Evolutionary conservation across 2,113 vertebrate genomes (phyloP).

Genomic region (Planiliza haematocheilus): DNA sequence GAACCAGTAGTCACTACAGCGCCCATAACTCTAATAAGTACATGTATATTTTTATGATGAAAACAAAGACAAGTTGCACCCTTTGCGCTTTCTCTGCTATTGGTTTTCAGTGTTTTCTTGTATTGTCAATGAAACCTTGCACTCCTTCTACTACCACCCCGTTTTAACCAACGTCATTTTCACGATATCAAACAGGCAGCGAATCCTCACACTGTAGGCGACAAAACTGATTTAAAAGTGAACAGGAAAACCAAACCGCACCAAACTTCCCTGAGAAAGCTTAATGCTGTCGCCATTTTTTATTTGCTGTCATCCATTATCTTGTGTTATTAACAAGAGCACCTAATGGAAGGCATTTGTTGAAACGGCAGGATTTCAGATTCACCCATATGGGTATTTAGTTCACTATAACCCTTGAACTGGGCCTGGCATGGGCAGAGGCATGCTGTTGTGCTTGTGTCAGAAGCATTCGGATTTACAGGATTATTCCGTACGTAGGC

Average conservation of each 20-base stretch:
- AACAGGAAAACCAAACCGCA: not conserved
- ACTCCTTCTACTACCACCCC: too few species aligned
- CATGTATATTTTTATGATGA: too few species aligned
- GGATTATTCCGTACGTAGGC: slow-evolving; percentile 74
- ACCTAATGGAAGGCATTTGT: slow-evolving; percentile 68
- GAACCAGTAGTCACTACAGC: too few species aligned
- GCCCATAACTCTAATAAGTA: too few species aligned
- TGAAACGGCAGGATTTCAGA: slow-evolving; percentile 68
- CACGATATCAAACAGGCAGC: too few species aligned
- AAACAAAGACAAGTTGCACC: too few species aligned
- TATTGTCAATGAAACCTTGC: too few species aligned
- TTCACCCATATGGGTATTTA: slow-evolving; percentile 81
- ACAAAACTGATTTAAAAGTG: not conserved
- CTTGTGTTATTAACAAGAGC: slow-evolving; percentile 56
- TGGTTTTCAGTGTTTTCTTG: too few species aligned
- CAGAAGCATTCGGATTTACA: slow-evolving; percentile 79
- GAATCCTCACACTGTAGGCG: too few species aligned
- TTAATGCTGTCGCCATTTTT: slow-evolving; percentile 5
- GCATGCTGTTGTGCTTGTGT: slow-evolving; percentile 74
- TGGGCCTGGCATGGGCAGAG: slow-evolving; percentile 65
- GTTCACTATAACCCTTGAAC: slow-evolving; percentile 75
- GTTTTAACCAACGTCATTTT: too few species aligned
- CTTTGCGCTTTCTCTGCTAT: too few species aligned
- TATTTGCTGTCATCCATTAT: slow-evolving; percentile 48
- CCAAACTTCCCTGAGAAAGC: slow-evolving; percentile 1